Evolutionary conservation across 2,888 invertebrate species (phyloP).

Genomic region (Biston betularia): DNA sequence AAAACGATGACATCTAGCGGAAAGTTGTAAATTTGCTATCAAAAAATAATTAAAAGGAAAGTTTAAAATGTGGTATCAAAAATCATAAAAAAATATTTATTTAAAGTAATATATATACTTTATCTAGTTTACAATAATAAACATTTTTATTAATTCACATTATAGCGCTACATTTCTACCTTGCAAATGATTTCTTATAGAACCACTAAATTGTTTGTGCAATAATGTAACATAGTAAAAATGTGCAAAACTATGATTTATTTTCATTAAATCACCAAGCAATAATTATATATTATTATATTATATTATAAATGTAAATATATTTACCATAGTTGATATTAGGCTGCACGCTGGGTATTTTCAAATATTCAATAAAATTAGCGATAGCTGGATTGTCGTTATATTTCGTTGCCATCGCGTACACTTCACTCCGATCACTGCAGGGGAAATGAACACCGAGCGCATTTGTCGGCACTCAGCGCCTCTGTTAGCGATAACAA

Average conservation of each 20-base stretch:
- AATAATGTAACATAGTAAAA: too few species aligned
- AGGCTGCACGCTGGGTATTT: conserved; percentile 92
- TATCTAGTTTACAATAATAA: too few species aligned
- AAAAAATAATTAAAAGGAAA: too few species aligned
- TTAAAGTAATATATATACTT: too few species aligned
- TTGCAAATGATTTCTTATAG: neutral
- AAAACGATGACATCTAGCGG: too few species aligned
- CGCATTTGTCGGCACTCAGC: conserved; percentile 20
- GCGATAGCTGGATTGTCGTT: conserved; percentile 85
- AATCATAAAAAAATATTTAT: too few species aligned
- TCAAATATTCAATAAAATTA: conserved; percentile 90
- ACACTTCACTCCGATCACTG: conserved; percentile 47
- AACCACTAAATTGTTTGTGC: neutral
- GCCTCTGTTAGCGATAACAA: conserved; percentile 18
- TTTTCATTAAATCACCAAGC: too few species aligned
- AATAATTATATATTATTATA: too few species aligned
- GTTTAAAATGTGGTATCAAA: too few species aligned
- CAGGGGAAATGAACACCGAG: conserved; percentile 45
- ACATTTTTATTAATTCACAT: neutral
- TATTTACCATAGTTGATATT: conserved; percentile 90
- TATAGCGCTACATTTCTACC: neutral
- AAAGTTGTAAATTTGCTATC: too few species aligned
- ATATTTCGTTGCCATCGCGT: conserved; percentile 68
- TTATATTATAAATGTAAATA: neutral
- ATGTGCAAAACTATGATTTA: too few species aligned